Percentiles rank a stretch among this genome's conserved stretches.
Evolutionary conservation across 2,113 vertebrate genomes (phyloP).

Genomic region (Nansenia antarctica): DNA sequence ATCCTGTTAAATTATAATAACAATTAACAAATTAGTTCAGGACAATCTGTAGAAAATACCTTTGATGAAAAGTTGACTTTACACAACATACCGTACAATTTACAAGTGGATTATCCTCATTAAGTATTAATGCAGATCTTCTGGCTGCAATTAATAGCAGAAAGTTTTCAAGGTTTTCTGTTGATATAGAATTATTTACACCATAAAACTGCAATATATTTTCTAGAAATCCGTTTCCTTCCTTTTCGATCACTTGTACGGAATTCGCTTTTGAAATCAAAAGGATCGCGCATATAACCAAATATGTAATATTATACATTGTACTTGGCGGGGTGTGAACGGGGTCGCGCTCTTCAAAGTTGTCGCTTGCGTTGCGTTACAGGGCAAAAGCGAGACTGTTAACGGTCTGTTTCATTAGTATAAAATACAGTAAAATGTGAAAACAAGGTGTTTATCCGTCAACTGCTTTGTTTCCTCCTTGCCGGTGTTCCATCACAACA

Average conservation of each 20-base stretch:
- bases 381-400: neutral
- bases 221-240: constrained; percentile 33
- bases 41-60: neutral
- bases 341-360: neutral
- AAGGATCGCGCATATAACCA: constrained; percentile 1
- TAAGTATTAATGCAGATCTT: constrained; percentile 17
- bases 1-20: no score
- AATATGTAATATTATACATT: constrained; percentile 9
- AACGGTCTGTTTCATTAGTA: neutral
- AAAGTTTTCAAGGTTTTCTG: constrained; percentile 56
- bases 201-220: constrained; percentile 65
- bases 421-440: neutral
- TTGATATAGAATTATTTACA: constrained; percentile 57
- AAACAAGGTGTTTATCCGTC: neutral
- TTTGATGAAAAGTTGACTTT: neutral
- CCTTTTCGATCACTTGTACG: neutral
- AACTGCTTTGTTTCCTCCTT: neutral
- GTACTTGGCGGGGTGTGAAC: neutral
- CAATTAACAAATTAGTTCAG: neutral
- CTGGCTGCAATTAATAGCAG: constrained; percentile 61
- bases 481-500: neutral
- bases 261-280: neutral
- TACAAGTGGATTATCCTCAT: constrained; percentile 53
- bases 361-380: neutral
- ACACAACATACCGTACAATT: constrained; percentile 51